Percentiles rank a stretch among this genome's conserved stretches.
These are phyloP conservation scores for Lordiphosa collinella DNA, from an alignment of 1,140 invertebrate species.

Conservation along the genomic window DNA sequence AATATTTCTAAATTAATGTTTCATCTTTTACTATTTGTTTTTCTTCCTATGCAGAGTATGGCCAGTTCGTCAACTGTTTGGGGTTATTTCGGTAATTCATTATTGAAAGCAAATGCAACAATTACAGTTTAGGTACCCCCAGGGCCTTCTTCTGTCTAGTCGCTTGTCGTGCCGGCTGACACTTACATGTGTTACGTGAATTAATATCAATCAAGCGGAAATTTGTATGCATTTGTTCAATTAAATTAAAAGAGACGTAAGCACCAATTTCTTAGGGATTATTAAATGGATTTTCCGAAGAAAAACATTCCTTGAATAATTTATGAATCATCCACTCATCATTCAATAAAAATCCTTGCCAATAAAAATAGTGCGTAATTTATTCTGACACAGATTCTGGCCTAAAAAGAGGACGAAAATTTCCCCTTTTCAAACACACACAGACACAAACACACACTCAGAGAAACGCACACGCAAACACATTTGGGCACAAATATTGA, in stretches of 20 bases:
- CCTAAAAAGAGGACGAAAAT: constrained; percentile 29
- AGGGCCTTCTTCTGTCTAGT: neutral
- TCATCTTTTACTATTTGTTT: no score
- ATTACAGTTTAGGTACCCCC: no score
- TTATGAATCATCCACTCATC: constrained; percentile 3
- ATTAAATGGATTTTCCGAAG: neutral
- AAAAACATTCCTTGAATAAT: constrained; percentile 5
- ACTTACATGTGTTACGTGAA: constrained; percentile 9
- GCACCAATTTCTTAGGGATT: neutral
- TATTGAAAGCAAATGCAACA: no score
- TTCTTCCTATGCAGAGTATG: no score
- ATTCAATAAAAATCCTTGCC: neutral
- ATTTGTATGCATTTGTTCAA: constrained; percentile 8
- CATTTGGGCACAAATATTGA: constrained; percentile 55
- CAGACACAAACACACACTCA: constrained; percentile 9
- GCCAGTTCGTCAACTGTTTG: no score
- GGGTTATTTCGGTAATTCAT: no score
- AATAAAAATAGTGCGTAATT: constrained; percentile 30
- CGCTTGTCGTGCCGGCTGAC: constrained; percentile 1
- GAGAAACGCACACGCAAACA: constrained; percentile 9
- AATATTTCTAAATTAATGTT: no score
- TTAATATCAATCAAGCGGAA: constrained; percentile 11
- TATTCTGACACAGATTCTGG: constrained; percentile 54
- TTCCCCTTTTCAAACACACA: constrained; percentile 31
- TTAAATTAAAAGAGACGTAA: neutral